These are phyloP conservation scores for Porites cylindrica DNA, from an alignment of 92 coral and sea anemone species.

Conservation along the genomic window DNA sequence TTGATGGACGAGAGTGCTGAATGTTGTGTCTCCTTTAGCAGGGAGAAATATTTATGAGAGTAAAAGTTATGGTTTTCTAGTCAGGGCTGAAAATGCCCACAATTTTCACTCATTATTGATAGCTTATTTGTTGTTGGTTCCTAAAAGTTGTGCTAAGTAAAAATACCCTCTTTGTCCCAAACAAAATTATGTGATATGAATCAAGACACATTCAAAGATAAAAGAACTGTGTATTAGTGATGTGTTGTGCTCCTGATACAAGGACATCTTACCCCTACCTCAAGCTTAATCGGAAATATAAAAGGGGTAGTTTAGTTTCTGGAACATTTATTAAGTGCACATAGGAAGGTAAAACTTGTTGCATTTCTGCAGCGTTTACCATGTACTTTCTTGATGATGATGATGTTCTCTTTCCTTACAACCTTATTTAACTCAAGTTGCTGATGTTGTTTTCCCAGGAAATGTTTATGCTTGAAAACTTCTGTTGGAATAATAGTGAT, in stretches of 20 bases:
- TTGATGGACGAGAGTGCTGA: slow-evolving; percentile 9
- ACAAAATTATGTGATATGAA: not conserved
- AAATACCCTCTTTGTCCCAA: not conserved
- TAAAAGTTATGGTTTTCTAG: not conserved
- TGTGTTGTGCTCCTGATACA: too few species aligned
- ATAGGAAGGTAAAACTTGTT: too few species aligned
- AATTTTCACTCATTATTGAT: too few species aligned
- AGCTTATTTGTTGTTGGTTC: not conserved
- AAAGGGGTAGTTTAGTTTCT: too few species aligned
- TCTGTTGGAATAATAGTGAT: not conserved
- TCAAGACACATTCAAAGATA: not conserved
- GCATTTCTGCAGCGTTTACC: not conserved
- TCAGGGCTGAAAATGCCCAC: not conserved
- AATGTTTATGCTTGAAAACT: not conserved
- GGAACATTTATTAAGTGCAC: too few species aligned
- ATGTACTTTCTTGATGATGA: not conserved
- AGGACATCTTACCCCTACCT: too few species aligned
- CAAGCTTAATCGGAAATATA: too few species aligned
- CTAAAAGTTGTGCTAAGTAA: slow-evolving; percentile 1
- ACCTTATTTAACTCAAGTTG: not conserved
- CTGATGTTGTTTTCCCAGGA: slow-evolving; percentile 1
- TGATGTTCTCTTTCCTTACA: not conserved
- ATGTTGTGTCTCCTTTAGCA: slow-evolving; percentile 30
- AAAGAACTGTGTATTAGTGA: too few species aligned
- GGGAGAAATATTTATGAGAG: not conserved